Evolutionary conservation across 1,140 invertebrate genomes (phyloP), one percentile per base, ranked within the genome.

Genomic region (Neodiprion pinetum): DNA sequence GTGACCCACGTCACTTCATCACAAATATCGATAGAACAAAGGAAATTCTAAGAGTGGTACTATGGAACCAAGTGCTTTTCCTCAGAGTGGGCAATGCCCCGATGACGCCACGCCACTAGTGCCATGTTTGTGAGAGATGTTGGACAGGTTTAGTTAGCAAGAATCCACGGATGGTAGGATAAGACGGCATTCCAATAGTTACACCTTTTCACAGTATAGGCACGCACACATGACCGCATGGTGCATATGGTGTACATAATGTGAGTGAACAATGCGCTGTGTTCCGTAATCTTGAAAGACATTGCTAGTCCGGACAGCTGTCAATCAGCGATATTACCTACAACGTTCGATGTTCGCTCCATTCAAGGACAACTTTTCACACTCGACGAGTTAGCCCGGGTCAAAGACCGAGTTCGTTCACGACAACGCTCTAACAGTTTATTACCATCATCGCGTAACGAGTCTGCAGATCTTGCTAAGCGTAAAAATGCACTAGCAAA

Each of bases 131-230:
- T 61, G 53, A 11, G n/a, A 40, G 28, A 40, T 40, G 2, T 40
- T 17, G 53, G 53, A 61, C 53, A 17, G 53, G 53, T 61, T 61
- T 61, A 5, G 7, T 14, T 61, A 61, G 11, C 53, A 61, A 7
- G 53, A 61, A 61, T 61, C 53, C 53, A 61, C 53, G 53, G 53
- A 61, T 61, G 53, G 53, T 61, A 61, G 53, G 53, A 9, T 61
- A 17, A 61, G 8, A 61, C 53, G 53, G 53, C 53, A 61, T 61
- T 61, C 53, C 53, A 61, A 61, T 17, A 61, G 11, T 61, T 61
- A 61, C 53, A 61, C 53, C n/a, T 61, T 8, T 61, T 61, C 9
- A 61, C 53, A 61, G 53, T 61, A 61, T 61, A 12, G 53, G 53
- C 7, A 61, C 9, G 53, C 53, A 17, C n/a, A 61, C 53, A 40